Base-by-base conservation (phyloP, 2,888 invertebrate genomes). In the Thysanoteuthis rhombus region DNA sequence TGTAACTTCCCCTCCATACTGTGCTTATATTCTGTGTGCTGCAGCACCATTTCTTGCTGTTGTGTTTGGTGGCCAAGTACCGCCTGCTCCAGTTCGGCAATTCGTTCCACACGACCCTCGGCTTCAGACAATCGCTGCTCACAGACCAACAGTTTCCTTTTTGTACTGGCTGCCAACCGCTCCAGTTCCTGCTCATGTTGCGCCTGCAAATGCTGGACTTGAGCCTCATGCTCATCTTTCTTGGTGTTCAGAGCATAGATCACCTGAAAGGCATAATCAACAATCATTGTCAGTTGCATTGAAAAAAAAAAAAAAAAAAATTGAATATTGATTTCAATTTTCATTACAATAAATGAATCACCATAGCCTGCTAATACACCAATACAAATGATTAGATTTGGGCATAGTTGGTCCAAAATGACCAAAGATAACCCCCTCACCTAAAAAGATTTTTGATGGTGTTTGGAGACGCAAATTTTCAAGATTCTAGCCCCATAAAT, bases 241-340 rank as follows among this genome's bases (percentile, higher is more conserved):
- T 97, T 97, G 22, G 97, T 97, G 95, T 97, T 97, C 8, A 97
- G 95, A 38, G 97, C 97, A 95, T 97, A 97, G 93, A 97, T 97
- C 25, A 97, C 97, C 97, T 97, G 94, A 40, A 95, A 95, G 92
- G n/a, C 94, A 40, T 45, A 92, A 40, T 6, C 8, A 40, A 39
- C 6, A 90, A 38, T 89, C 10, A 89, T 10, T 19, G 28, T 58
- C 32, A 58, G 25, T 5, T 58, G 6, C 32, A 5, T 25, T 58
- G 5, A 32, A 8, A 32, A 58, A 58, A 25, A 58, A 58, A n/a
- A n/a, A n/a, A n/a, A n/a, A n/a, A n/a, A n/a, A n/a, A n/a, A n/a
- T n/a, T n/a, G n/a, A n/a, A n/a, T 2, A 52, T 5, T 5, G 28
- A 58, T 28, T 25, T 28, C 19, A 45, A 45, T 8, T 45, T 16